Evolutionary conservation across 2,797 vertebrate genomes (phyloP), one percentile per base, ranked within the genome.

Genomic region (Tamandua tetradactyla): DNA sequence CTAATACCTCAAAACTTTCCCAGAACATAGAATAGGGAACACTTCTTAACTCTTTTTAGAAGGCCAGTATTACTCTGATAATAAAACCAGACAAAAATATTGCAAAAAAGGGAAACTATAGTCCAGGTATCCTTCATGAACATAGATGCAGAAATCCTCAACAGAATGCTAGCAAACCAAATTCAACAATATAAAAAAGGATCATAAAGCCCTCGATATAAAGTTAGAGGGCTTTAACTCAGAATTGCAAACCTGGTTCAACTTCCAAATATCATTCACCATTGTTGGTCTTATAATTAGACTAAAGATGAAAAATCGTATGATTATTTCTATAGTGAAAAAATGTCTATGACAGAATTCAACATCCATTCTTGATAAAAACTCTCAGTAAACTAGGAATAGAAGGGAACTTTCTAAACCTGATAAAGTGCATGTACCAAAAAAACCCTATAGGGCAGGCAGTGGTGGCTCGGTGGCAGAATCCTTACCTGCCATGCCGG

Each of bases 41-140:
- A 42, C 74, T 75, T 94, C 22, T 75, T 9, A 88, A 13, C 42
- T 27, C 64, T 76, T 72, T 71, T 72, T 79, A 52, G 52, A 32
- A 89, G 61, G 12, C 49, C 40, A 84, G 14, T 37, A 85, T 75
- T 85, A 62, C 52, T 75, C 44, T 95, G 59, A 89, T 71, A n/a
- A 75, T 62, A 59, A 83, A 94, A 57, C 68, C 44, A 81, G 35
- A 59, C 52, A 78, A 94, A 84, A 52, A 69, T 35, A 78, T 71
- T 79, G 11, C n/a, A 47, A 62, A 44, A 62, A 44, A n/a, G n/a
- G 79, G 68, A 91, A 40, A 74, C 27, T 69, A 78, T 40, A 32
- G 44, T 11, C 44, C 68, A 20, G 22, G 14, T 81, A 80, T 68
- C 20, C 20, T 12, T 94, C 47, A 55, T 23, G 27, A 91, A 94